phyloP scores from a whole-genome alignment of 92 coral and sea anemone species.

The Parazoanthus swiftii region DNA sequence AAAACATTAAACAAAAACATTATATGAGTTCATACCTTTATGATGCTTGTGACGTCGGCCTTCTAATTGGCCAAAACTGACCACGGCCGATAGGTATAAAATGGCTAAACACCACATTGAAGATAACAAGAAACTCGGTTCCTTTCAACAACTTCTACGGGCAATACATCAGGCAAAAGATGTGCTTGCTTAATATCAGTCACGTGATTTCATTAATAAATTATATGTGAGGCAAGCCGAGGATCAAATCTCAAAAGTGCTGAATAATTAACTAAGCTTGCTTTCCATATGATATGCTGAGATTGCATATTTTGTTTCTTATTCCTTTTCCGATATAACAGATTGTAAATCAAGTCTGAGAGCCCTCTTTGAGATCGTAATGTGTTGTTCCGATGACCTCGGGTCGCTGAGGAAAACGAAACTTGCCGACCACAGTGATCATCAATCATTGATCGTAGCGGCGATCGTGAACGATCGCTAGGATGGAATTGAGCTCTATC shows the following conservation, averaged over 20 bases:
- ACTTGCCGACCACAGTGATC: too few relatives aligned
- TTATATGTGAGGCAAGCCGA: neutral
- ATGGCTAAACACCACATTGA: constrained; percentile 30
- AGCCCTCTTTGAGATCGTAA: too few relatives aligned
- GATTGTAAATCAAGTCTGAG: too few relatives aligned
- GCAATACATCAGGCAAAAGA: neutral
- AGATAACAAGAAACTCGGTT: neutral
- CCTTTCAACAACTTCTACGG: neutral
- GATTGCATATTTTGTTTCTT: too few relatives aligned
- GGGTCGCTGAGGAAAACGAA: too few relatives aligned
- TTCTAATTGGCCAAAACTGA: constrained; percentile 1
- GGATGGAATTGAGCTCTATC: too few relatives aligned
- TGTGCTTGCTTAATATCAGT: neutral
- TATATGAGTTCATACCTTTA: constrained; percentile 9
- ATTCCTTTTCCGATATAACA: too few relatives aligned
- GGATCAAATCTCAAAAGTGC: neutral
- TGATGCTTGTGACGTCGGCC: neutral
- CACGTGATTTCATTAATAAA: constrained; percentile 31
- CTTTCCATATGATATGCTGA: too few relatives aligned
- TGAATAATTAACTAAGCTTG: constrained; percentile 4
- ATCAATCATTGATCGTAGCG: too few relatives aligned
- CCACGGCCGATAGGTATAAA: neutral
- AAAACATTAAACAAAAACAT: constrained; percentile 17
- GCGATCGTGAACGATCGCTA: too few relatives aligned
- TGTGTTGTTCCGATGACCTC: too few relatives aligned